These are phyloP conservation scores for Podarcis cretensis DNA, from an alignment of 2,113 vertebrate species.

Conservation along the genomic window DNA sequence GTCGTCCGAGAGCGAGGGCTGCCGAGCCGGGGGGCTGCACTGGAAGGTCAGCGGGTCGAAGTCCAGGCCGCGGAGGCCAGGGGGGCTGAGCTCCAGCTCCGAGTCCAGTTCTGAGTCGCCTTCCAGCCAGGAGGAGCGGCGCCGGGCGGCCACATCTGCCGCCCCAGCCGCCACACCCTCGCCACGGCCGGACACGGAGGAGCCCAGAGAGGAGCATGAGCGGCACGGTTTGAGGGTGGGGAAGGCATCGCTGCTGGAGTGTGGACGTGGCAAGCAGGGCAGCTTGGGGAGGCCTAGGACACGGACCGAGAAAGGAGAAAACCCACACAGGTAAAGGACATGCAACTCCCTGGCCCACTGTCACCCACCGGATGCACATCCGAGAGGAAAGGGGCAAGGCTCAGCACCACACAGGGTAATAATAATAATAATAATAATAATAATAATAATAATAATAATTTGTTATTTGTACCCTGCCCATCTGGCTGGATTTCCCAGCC, in stretches of 20 bases:
- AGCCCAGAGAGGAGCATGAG: slow-evolving; percentile 43
- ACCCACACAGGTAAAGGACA: not conserved
- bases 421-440: no score
- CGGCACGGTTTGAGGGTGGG: slow-evolving; percentile 58
- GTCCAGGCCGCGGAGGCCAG: slow-evolving; percentile 74
- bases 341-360: not conserved
- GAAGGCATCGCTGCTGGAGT: slow-evolving; percentile 82
- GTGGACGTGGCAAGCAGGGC: slow-evolving; percentile 76
- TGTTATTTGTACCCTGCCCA: no score
- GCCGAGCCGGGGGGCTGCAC: slow-evolving; percentile 66
- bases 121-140: slow-evolving; percentile 79
- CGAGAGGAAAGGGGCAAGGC: not conserved
- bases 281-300: slow-evolving; percentile 57
- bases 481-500: no score
- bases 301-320: not conserved
- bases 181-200: slow-evolving; percentile 33
- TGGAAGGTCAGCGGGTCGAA: slow-evolving; percentile 75
- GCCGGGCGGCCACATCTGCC: slow-evolving; percentile 69
- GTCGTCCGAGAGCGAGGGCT: slow-evolving; percentile 59
- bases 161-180: slow-evolving; percentile 34
- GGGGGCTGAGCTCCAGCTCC: slow-evolving; percentile 76
- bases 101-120: slow-evolving; percentile 76
- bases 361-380: not conserved
- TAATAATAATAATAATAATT: no score
- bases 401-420: not conserved